Evolutionary conservation across 2,113 vertebrate species (phyloP), one percentile per base, ranked within the genome.

Genomic region (Sebastes fasciatus): DNA sequence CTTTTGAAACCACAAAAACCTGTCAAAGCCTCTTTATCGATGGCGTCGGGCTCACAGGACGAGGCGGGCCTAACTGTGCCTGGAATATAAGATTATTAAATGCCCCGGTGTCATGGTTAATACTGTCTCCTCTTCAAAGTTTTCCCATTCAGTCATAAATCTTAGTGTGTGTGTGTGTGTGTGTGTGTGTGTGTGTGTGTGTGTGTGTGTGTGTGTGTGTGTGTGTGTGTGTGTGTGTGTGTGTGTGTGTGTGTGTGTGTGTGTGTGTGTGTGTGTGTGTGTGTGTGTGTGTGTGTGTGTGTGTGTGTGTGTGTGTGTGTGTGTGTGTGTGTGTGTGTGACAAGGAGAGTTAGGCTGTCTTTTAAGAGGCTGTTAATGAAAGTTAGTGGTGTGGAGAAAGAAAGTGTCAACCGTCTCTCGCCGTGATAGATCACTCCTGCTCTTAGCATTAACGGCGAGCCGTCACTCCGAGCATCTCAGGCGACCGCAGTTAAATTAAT

Each of bases 401-500:
- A 80, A 86, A 57, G 79, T 83, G 89, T 90, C 88, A 84, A 55
- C 74, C 75, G 48, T 84, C 84, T 52, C 69, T 23, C 4, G 4
- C 43, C 0, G 51, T 93, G 93, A 93, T 92, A 69, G 84, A 94
- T 94, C 64, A 14, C 84, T 80, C 61, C 61, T 60, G 79, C 86
- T 79, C 61, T 80, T 73, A 51, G 65, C 87, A 43, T 89, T 85
- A 89, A 77, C 82, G 42, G 73, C 86, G 80, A 89, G 60, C 57
- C 78, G 89, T 88, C 93, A 95, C 90, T 95, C 91, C 88, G 91
- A 48, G 87, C 90, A 80, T 82, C 92, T 91, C 91, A 86, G 93
- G 90, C 88, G 74, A 70, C 72, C 54, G 84, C 93, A 88, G 90
- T 90, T 90, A 88, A 85, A 91, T 96, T 96, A 92, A 92, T 95